phyloP scores from a whole-genome alignment of 2,113 vertebrate species.

The Oryzias celebensis region DNA sequence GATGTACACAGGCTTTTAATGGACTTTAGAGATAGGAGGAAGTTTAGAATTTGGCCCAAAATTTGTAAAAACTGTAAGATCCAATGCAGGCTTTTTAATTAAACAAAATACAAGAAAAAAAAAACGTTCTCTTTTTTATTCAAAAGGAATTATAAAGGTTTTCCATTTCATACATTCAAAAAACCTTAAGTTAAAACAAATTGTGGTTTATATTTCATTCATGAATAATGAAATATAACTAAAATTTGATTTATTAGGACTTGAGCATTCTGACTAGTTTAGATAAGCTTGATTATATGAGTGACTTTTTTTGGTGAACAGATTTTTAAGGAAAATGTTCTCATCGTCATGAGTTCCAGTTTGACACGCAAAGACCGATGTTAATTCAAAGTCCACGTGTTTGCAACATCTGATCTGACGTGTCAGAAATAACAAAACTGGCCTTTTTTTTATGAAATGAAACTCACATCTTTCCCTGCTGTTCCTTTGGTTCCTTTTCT shows the following conservation, averaged over 20 bases:
- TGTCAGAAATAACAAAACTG: not conserved
- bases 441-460: not conserved
- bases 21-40: no score
- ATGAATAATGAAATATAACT: no score
- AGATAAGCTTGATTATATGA: no score
- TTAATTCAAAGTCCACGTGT: not conserved
- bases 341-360: not conserved
- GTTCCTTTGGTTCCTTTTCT: slow-evolving; percentile 64
- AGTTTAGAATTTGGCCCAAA: no score
- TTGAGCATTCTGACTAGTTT: no score
- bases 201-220: no score
- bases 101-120: not conserved
- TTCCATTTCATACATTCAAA: not conserved
- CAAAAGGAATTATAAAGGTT: no score
- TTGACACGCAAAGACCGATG: not conserved
- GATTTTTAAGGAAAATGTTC: not conserved
- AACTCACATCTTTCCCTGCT: slow-evolving; percentile 68
- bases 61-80: no score
- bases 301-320: not conserved
- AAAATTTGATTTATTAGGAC: no score
- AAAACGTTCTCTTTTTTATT: not conserved
- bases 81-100: no score
- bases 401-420: not conserved
- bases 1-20: no score
- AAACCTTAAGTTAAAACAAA: not conserved